Percentiles rank a stretch among this genome's conserved stretches.
These are phyloP conservation scores for Buceros bicornis DNA, from an alignment of 2,797 vertebrate genomes.

Conservation along the genomic window DNA sequence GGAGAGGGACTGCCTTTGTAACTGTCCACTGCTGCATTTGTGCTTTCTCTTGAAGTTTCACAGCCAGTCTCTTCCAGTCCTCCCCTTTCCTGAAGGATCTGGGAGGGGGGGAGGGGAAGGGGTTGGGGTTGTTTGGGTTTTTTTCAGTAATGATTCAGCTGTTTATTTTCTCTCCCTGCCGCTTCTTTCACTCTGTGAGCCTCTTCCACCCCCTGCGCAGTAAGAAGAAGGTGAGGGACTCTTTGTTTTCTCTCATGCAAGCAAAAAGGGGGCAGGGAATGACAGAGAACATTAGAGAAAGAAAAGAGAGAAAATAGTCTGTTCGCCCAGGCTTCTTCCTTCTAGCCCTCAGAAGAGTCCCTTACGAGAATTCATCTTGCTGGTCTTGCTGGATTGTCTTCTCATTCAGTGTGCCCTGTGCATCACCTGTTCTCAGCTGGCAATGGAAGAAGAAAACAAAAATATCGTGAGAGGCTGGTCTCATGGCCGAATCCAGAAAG, in stretches of 20 bases:
- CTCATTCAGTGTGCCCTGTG: fast-evolving
- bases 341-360: neutral
- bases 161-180: constrained; percentile 27
- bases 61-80: neutral
- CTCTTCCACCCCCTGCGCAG: neutral
- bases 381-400: neutral
- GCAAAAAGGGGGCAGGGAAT: neutral
- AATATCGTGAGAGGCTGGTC: neutral
- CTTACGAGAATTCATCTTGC: neutral
- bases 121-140: too few relatives aligned
- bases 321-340: neutral
- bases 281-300: neutral
- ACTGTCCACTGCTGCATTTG: neutral
- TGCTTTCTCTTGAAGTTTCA: neutral
- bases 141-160: constrained; percentile 1
- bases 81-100: neutral
- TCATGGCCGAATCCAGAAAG: neutral
- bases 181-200: neutral
- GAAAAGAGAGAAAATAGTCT: neutral
- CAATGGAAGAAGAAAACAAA: neutral
- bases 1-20: neutral
- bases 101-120: too few relatives aligned
- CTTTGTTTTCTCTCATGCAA: neutral
- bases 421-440: neutral
- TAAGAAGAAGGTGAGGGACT: neutral